Conservation (phyloP, 2,888 invertebrate genomes). For the Drosophila paucipuncta region DNA sequence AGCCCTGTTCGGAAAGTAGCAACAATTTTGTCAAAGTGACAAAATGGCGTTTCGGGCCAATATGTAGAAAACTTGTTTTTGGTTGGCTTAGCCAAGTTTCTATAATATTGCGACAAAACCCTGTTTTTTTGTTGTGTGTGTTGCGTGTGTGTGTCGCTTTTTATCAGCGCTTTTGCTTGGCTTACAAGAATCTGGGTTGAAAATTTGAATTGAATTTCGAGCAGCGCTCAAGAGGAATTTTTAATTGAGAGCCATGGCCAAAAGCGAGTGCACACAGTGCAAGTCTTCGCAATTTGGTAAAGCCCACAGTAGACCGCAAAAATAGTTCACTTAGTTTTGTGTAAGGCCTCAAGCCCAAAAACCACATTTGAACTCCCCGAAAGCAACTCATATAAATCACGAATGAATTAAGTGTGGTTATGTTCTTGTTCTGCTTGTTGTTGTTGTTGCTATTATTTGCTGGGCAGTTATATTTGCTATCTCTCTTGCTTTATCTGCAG, state of each 20-base stretch:
- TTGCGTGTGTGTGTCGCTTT: slow-evolving; percentile 41
- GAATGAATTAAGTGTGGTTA: slow-evolving; percentile 80
- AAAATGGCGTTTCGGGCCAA: slow-evolving; percentile 74
- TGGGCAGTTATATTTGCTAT: slow-evolving; percentile 35
- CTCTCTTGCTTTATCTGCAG: slow-evolving; percentile 23
- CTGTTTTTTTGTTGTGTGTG: slow-evolving; percentile 14
- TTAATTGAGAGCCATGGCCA: slow-evolving; percentile 66
- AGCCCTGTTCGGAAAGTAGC: slow-evolving; percentile 51
- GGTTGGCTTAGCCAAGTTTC: slow-evolving; percentile 64
- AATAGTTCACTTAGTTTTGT: slow-evolving; percentile 64
- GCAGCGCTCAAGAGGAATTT: slow-evolving; percentile 72
- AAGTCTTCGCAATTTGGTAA: slow-evolving; percentile 56
- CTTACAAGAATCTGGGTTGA: slow-evolving; percentile 55
- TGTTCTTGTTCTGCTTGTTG: slow-evolving; percentile 23
- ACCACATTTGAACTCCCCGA: slow-evolving; percentile 74
- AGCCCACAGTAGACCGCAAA: slow-evolving; percentile 55
- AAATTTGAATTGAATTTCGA: slow-evolving; percentile 77
- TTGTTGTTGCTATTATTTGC: slow-evolving; percentile 12
- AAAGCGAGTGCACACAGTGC: slow-evolving; percentile 44
- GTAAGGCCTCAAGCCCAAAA: slow-evolving; percentile 19
- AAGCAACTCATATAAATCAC: slow-evolving; percentile 80
- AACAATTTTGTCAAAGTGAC: slow-evolving; percentile 80
- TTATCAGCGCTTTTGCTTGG: slow-evolving; percentile 73
- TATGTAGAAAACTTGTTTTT: slow-evolving; percentile 70
- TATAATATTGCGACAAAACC: slow-evolving; percentile 26